A percentile compares a stretch with the other conserved stretches of the same genome.
Evolutionary conservation across 1,140 invertebrate species (phyloP).

Genomic region (Amyelois transitella): DNA sequence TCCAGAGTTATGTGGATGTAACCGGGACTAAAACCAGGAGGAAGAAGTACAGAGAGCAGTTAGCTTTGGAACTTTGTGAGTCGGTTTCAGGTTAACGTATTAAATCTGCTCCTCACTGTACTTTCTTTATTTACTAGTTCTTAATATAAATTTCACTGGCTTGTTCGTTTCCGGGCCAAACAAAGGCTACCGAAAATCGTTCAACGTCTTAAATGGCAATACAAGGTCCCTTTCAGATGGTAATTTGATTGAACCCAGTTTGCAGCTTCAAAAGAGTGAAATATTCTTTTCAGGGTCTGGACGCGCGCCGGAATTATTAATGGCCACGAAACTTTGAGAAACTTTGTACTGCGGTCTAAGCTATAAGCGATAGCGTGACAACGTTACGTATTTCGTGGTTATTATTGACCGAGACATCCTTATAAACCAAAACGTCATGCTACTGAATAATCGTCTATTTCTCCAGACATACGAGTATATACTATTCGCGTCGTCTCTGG

Average conservation of each 20-base stretch:
- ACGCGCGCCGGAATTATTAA: slow-evolving; percentile 58
- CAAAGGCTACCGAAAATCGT: slow-evolving; percentile 41
- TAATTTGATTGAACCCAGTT: slow-evolving; percentile 68
- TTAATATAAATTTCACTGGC: neutral
- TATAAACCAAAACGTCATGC: no score
- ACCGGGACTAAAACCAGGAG: no score
- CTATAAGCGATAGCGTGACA: slow-evolving; percentile 6
- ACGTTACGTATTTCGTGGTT: neutral
- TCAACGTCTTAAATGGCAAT: slow-evolving; percentile 52
- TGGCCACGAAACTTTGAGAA: slow-evolving; percentile 43
- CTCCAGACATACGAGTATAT: no score
- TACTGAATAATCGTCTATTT: no score
- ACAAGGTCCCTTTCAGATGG: slow-evolving; percentile 54
- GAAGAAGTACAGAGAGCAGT: no score
- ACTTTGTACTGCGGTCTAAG: slow-evolving; percentile 22
- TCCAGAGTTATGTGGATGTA: no score
- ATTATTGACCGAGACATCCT: no score
- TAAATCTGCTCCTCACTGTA: no score
- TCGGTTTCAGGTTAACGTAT: no score
- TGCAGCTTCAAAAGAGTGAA: slow-evolving; percentile 63
- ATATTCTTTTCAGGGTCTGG: slow-evolving; percentile 60
- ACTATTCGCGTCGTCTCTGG: no score
- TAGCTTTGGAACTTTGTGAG: no score
- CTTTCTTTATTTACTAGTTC: neutral
- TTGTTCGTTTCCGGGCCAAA: slow-evolving; percentile 19